A percentile compares a stretch with the other conserved stretches of the same genome.
Conservation (phyloP, 2,113 vertebrate species). For the Cololabis saira region DNA sequence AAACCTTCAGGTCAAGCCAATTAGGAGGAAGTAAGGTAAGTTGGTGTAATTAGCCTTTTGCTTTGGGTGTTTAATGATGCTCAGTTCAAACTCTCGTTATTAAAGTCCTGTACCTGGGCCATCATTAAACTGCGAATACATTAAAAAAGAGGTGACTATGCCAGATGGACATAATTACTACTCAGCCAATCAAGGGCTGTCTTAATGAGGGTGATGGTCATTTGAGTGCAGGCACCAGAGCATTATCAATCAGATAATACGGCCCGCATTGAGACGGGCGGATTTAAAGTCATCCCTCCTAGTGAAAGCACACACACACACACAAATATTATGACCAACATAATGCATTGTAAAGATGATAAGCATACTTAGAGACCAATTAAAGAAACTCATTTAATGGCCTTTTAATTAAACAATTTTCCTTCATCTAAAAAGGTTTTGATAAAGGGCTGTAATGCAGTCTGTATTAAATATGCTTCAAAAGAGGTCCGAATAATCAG, state of each 20-base stretch:
- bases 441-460: neutral
- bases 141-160: conserved; percentile 74
- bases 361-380: neutral
- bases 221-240: conserved; percentile 59
- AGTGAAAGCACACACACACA: conserved; percentile 6
- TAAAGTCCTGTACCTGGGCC: conserved; percentile 81
- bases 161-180: conserved; percentile 84
- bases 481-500: too few relatives aligned
- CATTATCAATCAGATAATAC: conserved; percentile 77
- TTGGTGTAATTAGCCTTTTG: conserved; percentile 85
- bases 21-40: conserved; percentile 84
- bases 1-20: conserved; percentile 88
- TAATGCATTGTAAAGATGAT: conserved; percentile 2
- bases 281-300: conserved; percentile 57
- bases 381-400: neutral
- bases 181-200: conserved; percentile 76
- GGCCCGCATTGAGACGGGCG: conserved; percentile 27
- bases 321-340: conserved; percentile 18
- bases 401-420: neutral
- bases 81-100: conserved; percentile 77
- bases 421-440: neutral
- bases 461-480: neutral
- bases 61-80: conserved; percentile 83
- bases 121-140: conserved; percentile 81
- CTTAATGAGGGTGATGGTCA: conserved; percentile 82